phyloP scores from a whole-genome alignment of 2,113 vertebrate genomes.

The Sebastes fasciatus region DNA sequence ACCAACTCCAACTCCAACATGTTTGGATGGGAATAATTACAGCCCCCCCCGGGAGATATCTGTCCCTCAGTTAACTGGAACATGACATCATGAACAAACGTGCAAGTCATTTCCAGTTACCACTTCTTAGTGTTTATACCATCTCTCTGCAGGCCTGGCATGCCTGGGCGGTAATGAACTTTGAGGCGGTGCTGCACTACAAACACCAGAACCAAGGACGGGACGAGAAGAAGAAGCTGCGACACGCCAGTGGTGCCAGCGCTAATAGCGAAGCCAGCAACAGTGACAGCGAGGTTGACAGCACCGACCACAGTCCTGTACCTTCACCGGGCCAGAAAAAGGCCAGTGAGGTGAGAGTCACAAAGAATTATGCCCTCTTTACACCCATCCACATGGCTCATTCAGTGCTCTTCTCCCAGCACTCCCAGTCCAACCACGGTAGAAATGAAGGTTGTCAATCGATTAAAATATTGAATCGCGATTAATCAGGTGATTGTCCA shows the following conservation, averaged over 20 bases:
- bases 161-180: constrained; percentile 99
- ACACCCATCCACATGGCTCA: not conserved
- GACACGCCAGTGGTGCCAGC: constrained; percentile 91
- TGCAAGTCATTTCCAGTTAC: constrained; percentile 48
- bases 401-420: not conserved
- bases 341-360: constrained; percentile 89
- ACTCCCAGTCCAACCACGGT: not conserved
- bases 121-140: constrained; percentile 10
- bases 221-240: constrained; percentile 95
- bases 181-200: constrained; percentile 97
- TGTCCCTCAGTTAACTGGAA: constrained; percentile 42
- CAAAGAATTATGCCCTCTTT: not conserved
- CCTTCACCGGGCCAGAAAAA: constrained; percentile 96
- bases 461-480: too few species aligned
- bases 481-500: too few species aligned
- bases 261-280: constrained; percentile 95
- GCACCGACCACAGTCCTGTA: constrained; percentile 92
- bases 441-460: not conserved
- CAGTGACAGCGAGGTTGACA: constrained; percentile 95
- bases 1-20: constrained; percentile 24
- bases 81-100: constrained; percentile 46
- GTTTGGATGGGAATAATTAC: constrained; percentile 39
- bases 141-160: constrained; percentile 93
- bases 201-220: constrained; percentile 96
- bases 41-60: constrained; percentile 11